Evolutionary conservation across 2,797 vertebrate species (phyloP).

Genomic region (Lindbergichthys nudifrons): DNA sequence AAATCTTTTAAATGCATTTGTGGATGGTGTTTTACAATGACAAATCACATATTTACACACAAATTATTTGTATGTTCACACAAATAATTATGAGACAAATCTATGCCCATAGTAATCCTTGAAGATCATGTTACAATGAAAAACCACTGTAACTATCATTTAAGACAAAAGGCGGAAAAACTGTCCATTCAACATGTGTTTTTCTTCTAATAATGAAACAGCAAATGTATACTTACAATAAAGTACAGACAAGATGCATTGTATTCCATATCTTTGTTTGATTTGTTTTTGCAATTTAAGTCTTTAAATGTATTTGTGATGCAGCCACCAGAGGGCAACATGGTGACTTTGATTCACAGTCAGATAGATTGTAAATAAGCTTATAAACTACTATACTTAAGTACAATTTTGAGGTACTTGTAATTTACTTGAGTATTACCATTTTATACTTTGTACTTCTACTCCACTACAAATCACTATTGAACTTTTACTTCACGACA

Average conservation of each 20-base stretch:
- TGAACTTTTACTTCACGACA: too few species aligned
- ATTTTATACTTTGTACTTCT: too few species aligned
- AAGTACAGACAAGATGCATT: background rate
- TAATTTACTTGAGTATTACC: too few species aligned
- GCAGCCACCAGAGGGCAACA: slow-evolving; percentile 7
- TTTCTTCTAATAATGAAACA: background rate
- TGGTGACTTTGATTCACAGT: background rate
- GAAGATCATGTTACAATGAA: background rate
- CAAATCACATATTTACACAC: too few species aligned
- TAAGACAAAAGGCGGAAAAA: background rate
- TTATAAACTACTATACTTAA: too few species aligned
- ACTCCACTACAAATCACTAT: too few species aligned
- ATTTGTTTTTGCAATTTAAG: background rate
- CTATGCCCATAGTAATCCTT: too few species aligned
- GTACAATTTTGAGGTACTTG: too few species aligned
- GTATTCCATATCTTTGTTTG: background rate
- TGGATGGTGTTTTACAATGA: too few species aligned
- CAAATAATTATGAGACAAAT: too few species aligned
- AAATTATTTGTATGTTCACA: too few species aligned
- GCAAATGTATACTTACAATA: background rate
- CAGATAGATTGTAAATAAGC: background rate
- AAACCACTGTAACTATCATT: background rate
- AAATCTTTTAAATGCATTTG: too few species aligned
- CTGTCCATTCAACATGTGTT: background rate
- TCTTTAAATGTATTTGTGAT: background rate